These are phyloP conservation scores for Diaprepes abbreviatus DNA, from an alignment of 2,888 invertebrate species.

Conservation along the genomic window DNA sequence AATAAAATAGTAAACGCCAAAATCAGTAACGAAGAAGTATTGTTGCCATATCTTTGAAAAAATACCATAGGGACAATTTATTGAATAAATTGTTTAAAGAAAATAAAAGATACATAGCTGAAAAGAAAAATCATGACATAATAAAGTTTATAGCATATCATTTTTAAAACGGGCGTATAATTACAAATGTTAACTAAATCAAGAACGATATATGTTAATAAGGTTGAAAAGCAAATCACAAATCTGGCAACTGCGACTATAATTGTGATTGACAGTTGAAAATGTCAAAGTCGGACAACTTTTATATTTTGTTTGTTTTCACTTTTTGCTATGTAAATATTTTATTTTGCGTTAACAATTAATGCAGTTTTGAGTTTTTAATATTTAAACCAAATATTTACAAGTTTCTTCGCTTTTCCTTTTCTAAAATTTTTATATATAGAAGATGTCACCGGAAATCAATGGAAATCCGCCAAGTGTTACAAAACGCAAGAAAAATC, in stretches of 20 bases:
- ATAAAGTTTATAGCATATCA: too few species aligned
- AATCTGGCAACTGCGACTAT: not conserved
- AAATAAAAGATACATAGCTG: too few species aligned
- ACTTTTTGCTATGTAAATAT: slow-evolving; percentile 14
- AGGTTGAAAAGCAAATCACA: too few species aligned
- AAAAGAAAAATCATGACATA: too few species aligned
- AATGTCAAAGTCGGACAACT: not conserved
- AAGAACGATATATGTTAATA: too few species aligned
- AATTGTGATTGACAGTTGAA: not conserved
- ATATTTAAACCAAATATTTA: not conserved
- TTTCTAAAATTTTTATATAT: not conserved
- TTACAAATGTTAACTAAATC: too few species aligned
- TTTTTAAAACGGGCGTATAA: too few species aligned
- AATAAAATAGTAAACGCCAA: too few species aligned
- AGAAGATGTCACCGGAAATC: slow-evolving; percentile 62
- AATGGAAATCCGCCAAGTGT: slow-evolving; percentile 66
- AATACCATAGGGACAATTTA: too few species aligned
- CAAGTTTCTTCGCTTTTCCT: not conserved
- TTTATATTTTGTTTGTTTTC: slow-evolving; percentile 18
- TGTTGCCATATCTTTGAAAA: too few species aligned
- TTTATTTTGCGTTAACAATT: slow-evolving; percentile 12
- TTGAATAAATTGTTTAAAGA: too few species aligned
- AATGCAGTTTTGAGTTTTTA: slow-evolving; percentile 16
- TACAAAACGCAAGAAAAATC: slow-evolving; percentile 66
- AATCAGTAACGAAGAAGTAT: too few species aligned